These are phyloP conservation scores for Camptogramma bilineatum DNA, from an alignment of 2,888 invertebrate species.

Conservation along the genomic window DNA sequence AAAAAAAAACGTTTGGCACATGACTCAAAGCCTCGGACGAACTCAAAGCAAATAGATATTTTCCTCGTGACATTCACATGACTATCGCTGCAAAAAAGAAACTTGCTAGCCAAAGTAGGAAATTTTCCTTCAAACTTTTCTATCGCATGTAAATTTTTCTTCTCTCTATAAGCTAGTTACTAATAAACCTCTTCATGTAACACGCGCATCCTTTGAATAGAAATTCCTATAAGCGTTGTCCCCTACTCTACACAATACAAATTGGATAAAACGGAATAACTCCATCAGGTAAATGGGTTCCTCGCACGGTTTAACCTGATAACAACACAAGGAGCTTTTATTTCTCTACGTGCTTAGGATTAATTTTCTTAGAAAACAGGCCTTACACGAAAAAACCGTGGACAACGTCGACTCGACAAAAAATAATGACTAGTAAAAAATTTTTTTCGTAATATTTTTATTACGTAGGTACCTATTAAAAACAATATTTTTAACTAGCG, in stretches of 20 bases:
- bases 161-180: background rate
- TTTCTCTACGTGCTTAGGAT: constrained; percentile 9
- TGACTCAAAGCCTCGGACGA: too few relatives aligned
- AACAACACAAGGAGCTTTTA: constrained; percentile 29
- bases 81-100: too few relatives aligned
- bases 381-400: background rate
- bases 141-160: too few relatives aligned
- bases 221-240: constrained; percentile 32
- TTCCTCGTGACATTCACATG: too few relatives aligned
- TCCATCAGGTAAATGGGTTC: constrained; percentile 50
- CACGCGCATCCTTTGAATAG: background rate
- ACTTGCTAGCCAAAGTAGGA: too few relatives aligned
- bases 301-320: constrained; percentile 46
- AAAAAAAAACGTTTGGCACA: too few relatives aligned
- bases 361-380: constrained; percentile 6
- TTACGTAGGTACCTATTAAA: too few relatives aligned
- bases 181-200: background rate
- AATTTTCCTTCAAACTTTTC: too few relatives aligned
- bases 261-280: constrained; percentile 42
- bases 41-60: too few relatives aligned
- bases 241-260: constrained; percentile 35
- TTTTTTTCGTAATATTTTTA: too few relatives aligned
- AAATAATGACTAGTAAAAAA: too few relatives aligned
- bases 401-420: background rate
- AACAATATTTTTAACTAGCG: too few relatives aligned